These are phyloP conservation scores for Mormyrops attenuatus DNA, from an alignment of 2,797 vertebrate genomes.

Conservation along the genomic window DNA sequence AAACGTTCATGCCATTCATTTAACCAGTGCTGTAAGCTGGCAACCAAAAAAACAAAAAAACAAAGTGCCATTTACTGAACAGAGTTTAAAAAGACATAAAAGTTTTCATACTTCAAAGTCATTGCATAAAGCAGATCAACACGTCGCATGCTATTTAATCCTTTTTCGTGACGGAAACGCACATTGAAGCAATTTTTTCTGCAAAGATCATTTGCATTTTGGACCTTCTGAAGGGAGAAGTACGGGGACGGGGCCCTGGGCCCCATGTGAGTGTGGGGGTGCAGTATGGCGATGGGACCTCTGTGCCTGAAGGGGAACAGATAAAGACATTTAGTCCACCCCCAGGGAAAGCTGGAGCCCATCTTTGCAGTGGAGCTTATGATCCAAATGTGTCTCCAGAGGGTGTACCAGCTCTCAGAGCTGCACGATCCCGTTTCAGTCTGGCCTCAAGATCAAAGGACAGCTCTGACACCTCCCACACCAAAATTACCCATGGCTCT, in stretches of 20 bases:
- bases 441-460: conserved; percentile 11
- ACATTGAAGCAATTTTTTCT: background rate
- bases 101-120: background rate
- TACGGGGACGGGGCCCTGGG: background rate
- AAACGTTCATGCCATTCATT: background rate
- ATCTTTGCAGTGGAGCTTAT: background rate
- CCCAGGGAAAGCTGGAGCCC: background rate
- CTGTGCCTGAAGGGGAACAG: background rate
- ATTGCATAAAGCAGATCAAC: background rate
- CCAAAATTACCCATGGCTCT: background rate
- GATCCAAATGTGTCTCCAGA: background rate
- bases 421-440: background rate
- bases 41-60: background rate
- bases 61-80: background rate
- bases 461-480: background rate
- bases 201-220: background rate
- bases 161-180: background rate
- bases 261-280: background rate
- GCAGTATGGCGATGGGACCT: background rate
- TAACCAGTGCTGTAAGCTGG: background rate
- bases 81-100: background rate
- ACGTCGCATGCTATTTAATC: background rate
- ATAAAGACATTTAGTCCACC: background rate
- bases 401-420: background rate
- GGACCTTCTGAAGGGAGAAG: background rate